phyloP scores from a whole-genome alignment of 1,140 invertebrate genomes.

The Micrasema longulum region DNA sequence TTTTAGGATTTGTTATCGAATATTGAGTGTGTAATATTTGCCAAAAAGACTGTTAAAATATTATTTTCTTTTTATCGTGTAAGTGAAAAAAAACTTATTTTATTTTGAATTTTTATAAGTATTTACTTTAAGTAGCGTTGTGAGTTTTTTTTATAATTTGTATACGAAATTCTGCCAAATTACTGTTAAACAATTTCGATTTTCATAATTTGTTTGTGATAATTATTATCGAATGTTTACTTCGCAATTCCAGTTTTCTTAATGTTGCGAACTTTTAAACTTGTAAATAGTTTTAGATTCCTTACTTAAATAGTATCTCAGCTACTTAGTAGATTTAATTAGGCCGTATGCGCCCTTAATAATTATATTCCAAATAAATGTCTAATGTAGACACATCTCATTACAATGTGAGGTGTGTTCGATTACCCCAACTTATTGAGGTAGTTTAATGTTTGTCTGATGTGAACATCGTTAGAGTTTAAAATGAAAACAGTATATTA shows the following conservation, averaged over 20 bases:
- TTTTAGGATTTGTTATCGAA: constrained; percentile 42
- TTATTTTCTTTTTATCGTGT: constrained; percentile 48
- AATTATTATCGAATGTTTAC: constrained; percentile 20
- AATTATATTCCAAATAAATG: constrained; percentile 34
- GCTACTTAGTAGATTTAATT: constrained; percentile 23
- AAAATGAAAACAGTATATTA: constrained; percentile 38
- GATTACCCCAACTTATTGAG: not conserved
- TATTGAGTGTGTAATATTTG: constrained; percentile 52
- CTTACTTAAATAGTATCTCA: not conserved
- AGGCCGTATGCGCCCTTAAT: not conserved
- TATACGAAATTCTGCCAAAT: constrained; percentile 44
- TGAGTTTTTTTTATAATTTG: constrained; percentile 45
- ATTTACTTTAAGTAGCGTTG: constrained; percentile 34
- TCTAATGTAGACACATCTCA: constrained; percentile 1
- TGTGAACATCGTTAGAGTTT: constrained; percentile 33
- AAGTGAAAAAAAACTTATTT: constrained; percentile 35
- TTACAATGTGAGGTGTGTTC: constrained; percentile 4
- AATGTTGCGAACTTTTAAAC: constrained; percentile 22
- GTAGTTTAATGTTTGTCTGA: constrained; percentile 5
- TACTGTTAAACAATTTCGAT: constrained; percentile 21
- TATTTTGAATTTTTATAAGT: constrained; percentile 44
- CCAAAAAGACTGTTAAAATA: constrained; percentile 54
- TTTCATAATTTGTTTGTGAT: constrained; percentile 30
- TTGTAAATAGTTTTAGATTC: constrained; percentile 25
- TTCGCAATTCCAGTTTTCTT: constrained; percentile 28